Conservation (phyloP, 2,888 invertebrate genomes). For the Nomada ferruginata region DNA sequence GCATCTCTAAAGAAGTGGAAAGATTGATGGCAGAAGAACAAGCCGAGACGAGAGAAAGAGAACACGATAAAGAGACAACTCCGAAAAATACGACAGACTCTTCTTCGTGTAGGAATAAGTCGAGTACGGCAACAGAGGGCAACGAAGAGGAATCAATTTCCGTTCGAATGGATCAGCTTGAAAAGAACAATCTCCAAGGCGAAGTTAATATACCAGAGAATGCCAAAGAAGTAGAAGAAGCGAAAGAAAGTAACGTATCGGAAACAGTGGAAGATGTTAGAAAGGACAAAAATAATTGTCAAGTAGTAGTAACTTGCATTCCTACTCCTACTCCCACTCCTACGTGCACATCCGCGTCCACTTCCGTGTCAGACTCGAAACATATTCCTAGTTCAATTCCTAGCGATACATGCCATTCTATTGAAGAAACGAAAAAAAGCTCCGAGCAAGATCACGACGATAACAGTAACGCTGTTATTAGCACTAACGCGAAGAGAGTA, state of each 20-base stretch:
- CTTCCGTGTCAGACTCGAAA: slow-evolving; percentile 43
- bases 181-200: not conserved
- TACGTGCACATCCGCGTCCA: not conserved
- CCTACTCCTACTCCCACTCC: too few relatives aligned
- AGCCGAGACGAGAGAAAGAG: not conserved
- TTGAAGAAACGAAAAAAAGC: slow-evolving; percentile 19
- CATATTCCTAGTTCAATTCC: slow-evolving; percentile 19
- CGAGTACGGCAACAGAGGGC: not conserved
- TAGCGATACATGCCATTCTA: slow-evolving; percentile 12
- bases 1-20: slow-evolving; percentile 80
- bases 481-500: slow-evolving; percentile 6
- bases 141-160: not conserved
- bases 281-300: slow-evolving; percentile 18
- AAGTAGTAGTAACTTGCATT: not conserved
- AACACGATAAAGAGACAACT: not conserved
- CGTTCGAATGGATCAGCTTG: not conserved
- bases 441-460: slow-evolving; percentile 4
- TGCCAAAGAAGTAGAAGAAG: slow-evolving; percentile 26
- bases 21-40: slow-evolving; percentile 72
- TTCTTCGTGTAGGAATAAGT: not conserved
- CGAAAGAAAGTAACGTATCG: not conserved
- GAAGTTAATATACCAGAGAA: slow-evolving; percentile 4
- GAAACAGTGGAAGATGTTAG: slow-evolving; percentile 22
- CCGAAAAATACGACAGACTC: not conserved
- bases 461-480: not conserved